Evolutionary conservation across 2,113 vertebrate genomes (phyloP).

Genomic region (Pipa parva): DNA sequence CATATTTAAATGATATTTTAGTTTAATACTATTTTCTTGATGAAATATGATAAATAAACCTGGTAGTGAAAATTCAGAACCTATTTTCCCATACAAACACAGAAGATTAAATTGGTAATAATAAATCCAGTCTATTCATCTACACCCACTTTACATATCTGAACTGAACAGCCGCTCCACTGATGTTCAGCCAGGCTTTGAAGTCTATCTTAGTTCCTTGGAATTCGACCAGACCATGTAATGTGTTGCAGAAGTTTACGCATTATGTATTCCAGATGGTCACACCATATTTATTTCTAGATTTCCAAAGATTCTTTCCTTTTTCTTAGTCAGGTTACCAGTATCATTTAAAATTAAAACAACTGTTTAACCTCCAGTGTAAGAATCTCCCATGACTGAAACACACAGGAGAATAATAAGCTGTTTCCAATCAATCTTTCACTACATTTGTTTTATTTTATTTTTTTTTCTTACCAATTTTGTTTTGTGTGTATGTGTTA

Average conservation of each 20-base stretch:
- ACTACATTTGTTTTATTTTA: background rate
- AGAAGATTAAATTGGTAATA: conserved; percentile 71
- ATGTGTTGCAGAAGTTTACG: conserved; percentile 71
- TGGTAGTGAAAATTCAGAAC: conserved; percentile 12
- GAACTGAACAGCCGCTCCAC: conserved; percentile 66
- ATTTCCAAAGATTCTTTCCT: conserved; percentile 45
- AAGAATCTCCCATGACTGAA: conserved; percentile 39
- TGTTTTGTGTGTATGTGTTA: background rate
- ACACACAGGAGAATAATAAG: conserved; percentile 10
- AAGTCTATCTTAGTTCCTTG: conserved; percentile 78
- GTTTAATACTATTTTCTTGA: too few relatives aligned
- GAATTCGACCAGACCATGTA: conserved; percentile 78
- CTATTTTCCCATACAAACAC: conserved; percentile 58
- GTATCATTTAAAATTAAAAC: conserved; percentile 56
- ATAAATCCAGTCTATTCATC: conserved; percentile 75
- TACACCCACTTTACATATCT: conserved; percentile 73
- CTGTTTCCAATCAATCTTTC: conserved; percentile 38
- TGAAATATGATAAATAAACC: too few relatives aligned
- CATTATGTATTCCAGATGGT: conserved; percentile 74
- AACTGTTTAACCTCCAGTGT: conserved; percentile 52
- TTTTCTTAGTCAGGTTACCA: conserved; percentile 60
- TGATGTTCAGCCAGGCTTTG: conserved; percentile 77
- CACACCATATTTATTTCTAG: conserved; percentile 57
- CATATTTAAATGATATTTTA: too few relatives aligned
- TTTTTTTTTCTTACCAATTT: background rate